These are phyloP conservation scores for Monopterus albus DNA, from an alignment of 2,113 vertebrate genomes.

Conservation along the genomic window DNA sequence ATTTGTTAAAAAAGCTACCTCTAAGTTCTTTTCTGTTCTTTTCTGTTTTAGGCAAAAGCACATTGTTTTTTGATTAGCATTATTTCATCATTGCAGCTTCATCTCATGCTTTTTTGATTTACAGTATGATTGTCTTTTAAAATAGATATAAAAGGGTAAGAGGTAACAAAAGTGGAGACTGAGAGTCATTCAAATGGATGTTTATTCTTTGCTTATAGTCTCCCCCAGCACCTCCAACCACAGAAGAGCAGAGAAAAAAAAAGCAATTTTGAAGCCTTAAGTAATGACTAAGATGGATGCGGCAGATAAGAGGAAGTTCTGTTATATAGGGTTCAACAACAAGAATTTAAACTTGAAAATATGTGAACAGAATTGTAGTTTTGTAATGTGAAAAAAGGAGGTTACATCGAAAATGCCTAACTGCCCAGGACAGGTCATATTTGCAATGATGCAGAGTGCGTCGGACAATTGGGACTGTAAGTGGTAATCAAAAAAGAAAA, in stretches of 20 bases:
- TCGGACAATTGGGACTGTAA: constrained; percentile 85
- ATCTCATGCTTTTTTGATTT: constrained; percentile 82
- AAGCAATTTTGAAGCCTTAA: constrained; percentile 84
- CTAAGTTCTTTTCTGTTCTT: constrained; percentile 83
- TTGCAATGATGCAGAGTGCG: constrained; percentile 83
- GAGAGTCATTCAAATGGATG: constrained; percentile 54
- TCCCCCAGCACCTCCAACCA: constrained; percentile 62
- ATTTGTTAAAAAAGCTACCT: constrained; percentile 95
- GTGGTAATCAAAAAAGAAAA: constrained; percentile 76
- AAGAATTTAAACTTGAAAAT: constrained; percentile 89
- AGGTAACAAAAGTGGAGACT: constrained; percentile 62
- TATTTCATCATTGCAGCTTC: constrained; percentile 82
- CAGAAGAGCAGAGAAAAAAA: constrained; percentile 63
- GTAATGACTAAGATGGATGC: constrained; percentile 69
- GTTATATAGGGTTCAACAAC: constrained; percentile 81
- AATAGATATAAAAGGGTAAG: constrained; percentile 77
- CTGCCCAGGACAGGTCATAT: constrained; percentile 75
- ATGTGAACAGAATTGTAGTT: constrained; percentile 88
- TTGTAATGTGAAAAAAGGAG: constrained; percentile 88
- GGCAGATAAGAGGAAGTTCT: constrained; percentile 73
- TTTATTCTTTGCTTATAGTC: constrained; percentile 74
- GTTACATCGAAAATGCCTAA: constrained; percentile 66
- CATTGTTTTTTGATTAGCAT: constrained; percentile 75
- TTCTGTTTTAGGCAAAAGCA: constrained; percentile 66
- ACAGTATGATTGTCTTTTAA: constrained; percentile 72